These are phyloP conservation scores for Pseudobourletiella spinata DNA, from an alignment of 1,140 invertebrate species.

Conservation along the genomic window DNA sequence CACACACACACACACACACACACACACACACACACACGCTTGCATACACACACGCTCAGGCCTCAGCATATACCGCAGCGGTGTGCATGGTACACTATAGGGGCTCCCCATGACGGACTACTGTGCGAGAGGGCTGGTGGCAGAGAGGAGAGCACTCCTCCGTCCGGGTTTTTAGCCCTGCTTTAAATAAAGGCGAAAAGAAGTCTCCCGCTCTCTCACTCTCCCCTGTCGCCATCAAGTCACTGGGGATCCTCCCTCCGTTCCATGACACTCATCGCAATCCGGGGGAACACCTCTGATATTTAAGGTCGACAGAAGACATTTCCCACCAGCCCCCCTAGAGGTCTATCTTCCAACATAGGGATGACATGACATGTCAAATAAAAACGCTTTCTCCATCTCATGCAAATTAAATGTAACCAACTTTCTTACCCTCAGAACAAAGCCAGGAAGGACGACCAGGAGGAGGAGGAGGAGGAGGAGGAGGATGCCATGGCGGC, in stretches of 20 bases:
- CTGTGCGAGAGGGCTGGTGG: not conserved
- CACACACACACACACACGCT: not conserved
- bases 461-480: no score
- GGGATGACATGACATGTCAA: constrained; percentile 10
- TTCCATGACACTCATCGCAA: constrained; percentile 7
- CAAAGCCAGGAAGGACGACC: no score
- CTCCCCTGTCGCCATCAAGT: not conserved
- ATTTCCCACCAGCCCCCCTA: not conserved
- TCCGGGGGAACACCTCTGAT: constrained; percentile 1
- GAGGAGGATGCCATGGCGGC: no score
- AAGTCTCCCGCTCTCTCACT: no score
- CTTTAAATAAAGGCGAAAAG: not conserved
- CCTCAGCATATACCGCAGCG: no score
- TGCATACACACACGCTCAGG: no score
- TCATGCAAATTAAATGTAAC: constrained; percentile 12
- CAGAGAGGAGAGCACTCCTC: not conserved
- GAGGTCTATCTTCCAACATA: not conserved
- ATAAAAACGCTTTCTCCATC: constrained; percentile 15
- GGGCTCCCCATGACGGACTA: no score
- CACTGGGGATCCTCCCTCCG: not conserved
- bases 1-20: not conserved
- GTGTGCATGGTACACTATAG: no score
- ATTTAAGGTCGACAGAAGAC: constrained; percentile 8
- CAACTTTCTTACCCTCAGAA: constrained; percentile 9
- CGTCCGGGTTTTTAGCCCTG: not conserved